Base-by-base conservation (phyloP, 2,797 vertebrate species). In the Schizopygopsis malacanthus region DNA sequence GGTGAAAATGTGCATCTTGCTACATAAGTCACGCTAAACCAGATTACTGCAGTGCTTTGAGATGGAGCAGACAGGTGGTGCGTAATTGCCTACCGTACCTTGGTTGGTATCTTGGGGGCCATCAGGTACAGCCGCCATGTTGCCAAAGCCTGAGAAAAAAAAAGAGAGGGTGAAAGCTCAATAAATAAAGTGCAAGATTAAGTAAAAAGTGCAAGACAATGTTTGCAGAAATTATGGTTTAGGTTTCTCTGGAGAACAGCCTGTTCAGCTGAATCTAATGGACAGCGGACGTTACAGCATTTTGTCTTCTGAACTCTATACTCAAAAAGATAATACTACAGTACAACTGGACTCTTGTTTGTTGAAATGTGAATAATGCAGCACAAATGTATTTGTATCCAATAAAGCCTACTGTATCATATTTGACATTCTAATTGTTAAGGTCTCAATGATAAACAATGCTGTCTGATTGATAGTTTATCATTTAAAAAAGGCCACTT, bases 71-170 rank as follows among this genome's bases (percentile, higher is more conserved):
- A 82, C 63, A 86, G 81, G 50, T 41, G 61, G 69, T 47, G 33
- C 20, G n/a, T 75, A 63, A 56, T 41, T 52, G 25, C 67, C 22
- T 81, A 84, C 69, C 22, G 33, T 92, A 98, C 97, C 96, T 98
- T 98, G 91, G 96, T 95, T 87, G 97, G 97, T 89, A 97, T 93
- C 94, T 97, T 97, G 91, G 96, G 94, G 91, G 95, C 93, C 83
- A 98, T 97, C 86, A 98, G 94, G 94, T 97, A 97, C 90, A 98
- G 95, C 82, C 97, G 95, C 97, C 97, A 97, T 93, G 96, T 96
- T 87, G 96, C 96, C 92, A 97, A 93, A 87, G 96, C 97, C 97
- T 97, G 91, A 88, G 79, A 83, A 52, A 65, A 13, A 13, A 84
- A 82, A 85, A 79, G 41, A 52, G 28, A 65, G 50, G 28, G 10